These are phyloP conservation scores for Acleris sparsana DNA, from an alignment of 2,888 invertebrate species.

Conservation along the genomic window DNA sequence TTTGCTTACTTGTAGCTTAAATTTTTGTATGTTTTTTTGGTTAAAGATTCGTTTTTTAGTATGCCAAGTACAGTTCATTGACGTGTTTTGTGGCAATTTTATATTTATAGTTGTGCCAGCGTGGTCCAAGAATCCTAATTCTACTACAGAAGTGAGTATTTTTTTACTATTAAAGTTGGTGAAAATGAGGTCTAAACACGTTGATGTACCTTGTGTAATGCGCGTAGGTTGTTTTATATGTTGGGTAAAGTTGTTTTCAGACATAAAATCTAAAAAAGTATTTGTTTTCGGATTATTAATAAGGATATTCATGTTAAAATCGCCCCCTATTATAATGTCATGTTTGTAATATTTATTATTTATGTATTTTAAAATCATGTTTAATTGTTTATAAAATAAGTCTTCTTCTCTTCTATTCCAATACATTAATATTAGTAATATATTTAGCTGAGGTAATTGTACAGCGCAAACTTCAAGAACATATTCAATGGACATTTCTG, in stretches of 20 bases:
- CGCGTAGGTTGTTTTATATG: constrained; percentile 24
- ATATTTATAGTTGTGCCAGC: too few species aligned
- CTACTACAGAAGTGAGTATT: too few species aligned
- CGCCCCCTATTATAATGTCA: constrained; percentile 3
- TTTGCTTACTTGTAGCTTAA: too few species aligned
- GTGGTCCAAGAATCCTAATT: too few species aligned
- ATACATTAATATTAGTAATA: constrained; percentile 34
- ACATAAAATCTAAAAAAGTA: constrained; percentile 22
- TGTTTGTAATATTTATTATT: constrained; percentile 29
- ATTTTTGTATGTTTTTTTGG: too few species aligned
- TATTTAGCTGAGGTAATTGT: constrained; percentile 26
- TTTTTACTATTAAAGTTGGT: too few species aligned
- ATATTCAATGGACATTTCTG: constrained; percentile 35
- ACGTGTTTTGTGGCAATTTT: too few species aligned
- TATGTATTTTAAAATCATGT: constrained; percentile 21
- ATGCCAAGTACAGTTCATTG: too few species aligned
- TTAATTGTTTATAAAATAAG: constrained; percentile 23
- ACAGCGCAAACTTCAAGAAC: constrained; percentile 35
- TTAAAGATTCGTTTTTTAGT: too few species aligned
- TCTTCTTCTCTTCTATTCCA: constrained; percentile 36
- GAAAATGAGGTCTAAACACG: constrained; percentile 23
- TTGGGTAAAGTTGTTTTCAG: constrained; percentile 19
- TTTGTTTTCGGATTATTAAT: constrained; percentile 2
- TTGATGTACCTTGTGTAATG: constrained; percentile 20
- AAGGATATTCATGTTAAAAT: constrained; percentile 4